Conservation (phyloP, 2,797 vertebrate genomes). For the Distichodus sexfasciatus region DNA sequence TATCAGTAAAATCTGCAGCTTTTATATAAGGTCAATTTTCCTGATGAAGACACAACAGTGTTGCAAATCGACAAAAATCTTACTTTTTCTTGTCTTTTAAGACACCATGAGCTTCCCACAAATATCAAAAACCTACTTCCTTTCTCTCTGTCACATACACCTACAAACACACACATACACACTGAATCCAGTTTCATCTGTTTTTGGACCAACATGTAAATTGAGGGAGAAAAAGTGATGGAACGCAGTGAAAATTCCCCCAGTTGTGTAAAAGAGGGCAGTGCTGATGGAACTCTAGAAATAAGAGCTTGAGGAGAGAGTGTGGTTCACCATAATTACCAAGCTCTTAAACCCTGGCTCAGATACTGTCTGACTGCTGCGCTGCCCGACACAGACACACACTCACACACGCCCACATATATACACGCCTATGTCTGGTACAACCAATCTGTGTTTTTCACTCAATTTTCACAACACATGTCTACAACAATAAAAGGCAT, state of each 20-base stretch:
- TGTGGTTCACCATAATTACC: constrained; percentile 80
- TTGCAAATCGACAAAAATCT: too few species aligned
- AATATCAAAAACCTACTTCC: background rate
- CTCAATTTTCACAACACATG: constrained; percentile 56
- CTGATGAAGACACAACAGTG: too few species aligned
- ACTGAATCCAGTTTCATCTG: background rate
- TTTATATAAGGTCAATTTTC: too few species aligned
- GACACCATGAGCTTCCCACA: too few species aligned
- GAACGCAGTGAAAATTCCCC: constrained; percentile 56
- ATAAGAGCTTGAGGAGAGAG: constrained; percentile 72
- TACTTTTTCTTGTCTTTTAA: too few species aligned
- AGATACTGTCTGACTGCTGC: constrained; percentile 69
- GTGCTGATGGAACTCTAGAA: constrained; percentile 74
- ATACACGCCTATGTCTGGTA: constrained; percentile 52
- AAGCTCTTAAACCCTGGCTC: constrained; percentile 70
- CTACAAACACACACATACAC: constrained; percentile 1
- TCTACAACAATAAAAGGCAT: constrained; percentile 61
- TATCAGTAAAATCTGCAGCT: too few species aligned
- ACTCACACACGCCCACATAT: constrained; percentile 48
- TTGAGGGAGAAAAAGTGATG: constrained; percentile 60
- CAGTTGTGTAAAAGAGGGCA: constrained; percentile 47
- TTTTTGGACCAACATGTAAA: constrained; percentile 7
- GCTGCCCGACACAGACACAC: constrained; percentile 46
- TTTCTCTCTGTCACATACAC: too few species aligned
- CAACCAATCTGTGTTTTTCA: constrained; percentile 65